Percentiles rank a stretch among this genome's conserved stretches.
Conservation (phyloP, 2,888 invertebrate genomes). For the Pterostichus madidus region DNA sequence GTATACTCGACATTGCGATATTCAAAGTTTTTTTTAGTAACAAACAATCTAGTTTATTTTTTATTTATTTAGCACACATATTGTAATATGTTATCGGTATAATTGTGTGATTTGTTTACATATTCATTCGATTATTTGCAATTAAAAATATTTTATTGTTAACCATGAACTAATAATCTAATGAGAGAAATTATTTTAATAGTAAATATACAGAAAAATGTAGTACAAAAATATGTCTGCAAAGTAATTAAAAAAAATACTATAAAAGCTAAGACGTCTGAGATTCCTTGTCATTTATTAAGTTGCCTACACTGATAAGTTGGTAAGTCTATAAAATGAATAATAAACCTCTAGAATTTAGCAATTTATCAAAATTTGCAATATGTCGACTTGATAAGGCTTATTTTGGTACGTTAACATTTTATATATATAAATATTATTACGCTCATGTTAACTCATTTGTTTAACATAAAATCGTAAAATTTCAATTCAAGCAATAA, state of each 20-base stretch:
- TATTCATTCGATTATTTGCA: constrained; percentile 16
- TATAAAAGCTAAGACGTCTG: constrained; percentile 33
- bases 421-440: constrained; percentile 17
- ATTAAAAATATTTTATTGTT: constrained; percentile 41
- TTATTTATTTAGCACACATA: constrained; percentile 33
- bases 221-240: constrained; percentile 42
- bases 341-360: constrained; percentile 8
- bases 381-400: constrained; percentile 29
- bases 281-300: constrained; percentile 2
- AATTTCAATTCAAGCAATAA: neutral
- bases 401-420: constrained; percentile 26
- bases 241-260: constrained; percentile 48
- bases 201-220: constrained; percentile 29
- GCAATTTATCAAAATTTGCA: constrained; percentile 31
- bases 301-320: constrained; percentile 28
- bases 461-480: neutral
- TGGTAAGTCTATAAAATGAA: constrained; percentile 37
- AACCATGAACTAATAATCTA: constrained; percentile 62
- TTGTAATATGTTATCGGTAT: constrained; percentile 24
- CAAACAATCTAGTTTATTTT: constrained; percentile 21
- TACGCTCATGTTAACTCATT: neutral
- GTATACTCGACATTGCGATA: neutral
- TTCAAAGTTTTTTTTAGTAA: constrained; percentile 24
- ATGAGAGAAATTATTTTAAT: constrained; percentile 40
- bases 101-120: constrained; percentile 44